These are phyloP conservation scores for Thereva unica DNA, from an alignment of 2,888 invertebrate genomes.

Conservation along the genomic window DNA sequence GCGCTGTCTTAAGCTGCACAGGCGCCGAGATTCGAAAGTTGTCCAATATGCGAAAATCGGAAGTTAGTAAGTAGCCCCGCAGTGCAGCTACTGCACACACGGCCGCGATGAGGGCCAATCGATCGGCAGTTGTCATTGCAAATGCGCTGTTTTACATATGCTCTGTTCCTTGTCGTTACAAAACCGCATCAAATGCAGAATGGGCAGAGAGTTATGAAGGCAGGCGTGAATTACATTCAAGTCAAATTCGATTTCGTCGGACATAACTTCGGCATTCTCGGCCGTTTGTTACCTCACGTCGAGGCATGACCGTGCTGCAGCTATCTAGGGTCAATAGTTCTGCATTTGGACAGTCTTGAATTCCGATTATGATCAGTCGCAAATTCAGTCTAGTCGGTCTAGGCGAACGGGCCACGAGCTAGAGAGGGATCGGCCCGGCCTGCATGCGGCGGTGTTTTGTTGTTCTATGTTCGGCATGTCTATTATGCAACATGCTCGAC, in stretches of 20 bases:
- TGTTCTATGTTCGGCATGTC: no score
- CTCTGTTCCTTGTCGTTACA: background rate
- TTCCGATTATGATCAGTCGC: background rate
- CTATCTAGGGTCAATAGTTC: background rate
- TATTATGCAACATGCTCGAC: no score
- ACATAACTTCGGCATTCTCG: conserved; percentile 5
- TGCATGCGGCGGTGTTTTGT: no score
- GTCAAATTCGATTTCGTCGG: background rate
- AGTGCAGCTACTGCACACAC: no score
- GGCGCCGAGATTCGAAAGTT: background rate
- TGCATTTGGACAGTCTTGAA: background rate
- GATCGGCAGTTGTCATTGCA: no score
- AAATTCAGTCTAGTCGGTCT: background rate
- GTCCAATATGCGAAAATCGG: conserved; percentile 5
- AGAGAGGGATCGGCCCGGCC: background rate
- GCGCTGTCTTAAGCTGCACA: background rate
- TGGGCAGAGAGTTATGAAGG: background rate
- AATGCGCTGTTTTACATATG: no score
- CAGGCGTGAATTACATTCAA: background rate
- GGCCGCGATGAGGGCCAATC: no score
- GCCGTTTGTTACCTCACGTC: background rate
- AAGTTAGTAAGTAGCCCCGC: background rate
- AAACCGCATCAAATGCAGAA: background rate
- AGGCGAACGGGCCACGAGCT: background rate
- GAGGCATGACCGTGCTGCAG: background rate